phyloP scores from a whole-genome alignment of 2,888 invertebrate species.

The Apeira syringaria region DNA sequence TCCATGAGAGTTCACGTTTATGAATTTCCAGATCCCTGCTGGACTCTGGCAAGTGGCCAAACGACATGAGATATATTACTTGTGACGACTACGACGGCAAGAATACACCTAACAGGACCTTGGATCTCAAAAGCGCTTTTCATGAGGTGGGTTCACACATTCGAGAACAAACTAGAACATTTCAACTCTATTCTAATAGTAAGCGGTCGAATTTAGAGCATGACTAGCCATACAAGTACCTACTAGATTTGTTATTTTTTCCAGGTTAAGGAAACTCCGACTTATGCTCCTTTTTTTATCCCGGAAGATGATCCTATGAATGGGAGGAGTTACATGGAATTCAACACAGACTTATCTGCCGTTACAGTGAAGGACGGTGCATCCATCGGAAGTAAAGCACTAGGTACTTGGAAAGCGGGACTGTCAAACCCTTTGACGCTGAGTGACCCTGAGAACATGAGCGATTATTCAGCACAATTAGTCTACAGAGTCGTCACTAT shows the following conservation, averaged over 20 bases:
- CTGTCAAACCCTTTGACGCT: slow-evolving; percentile 86
- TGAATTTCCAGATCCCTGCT: slow-evolving; percentile 86
- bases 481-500: slow-evolving; percentile 95
- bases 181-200: slow-evolving; percentile 3
- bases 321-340: slow-evolving; percentile 90
- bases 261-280: slow-evolving; percentile 85
- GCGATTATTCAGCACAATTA: slow-evolving; percentile 90
- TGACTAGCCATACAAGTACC: slow-evolving; percentile 3
- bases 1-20: slow-evolving; percentile 68
- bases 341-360: slow-evolving; percentile 88
- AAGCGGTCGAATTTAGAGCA: slow-evolving; percentile 18
- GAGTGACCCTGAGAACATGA: slow-evolving; percentile 86
- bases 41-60: slow-evolving; percentile 89
- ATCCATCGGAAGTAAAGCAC: slow-evolving; percentile 86
- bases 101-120: slow-evolving; percentile 88
- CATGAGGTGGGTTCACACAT: slow-evolving; percentile 81
- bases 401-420: slow-evolving; percentile 92
- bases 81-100: slow-evolving; percentile 92
- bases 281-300: slow-evolving; percentile 87
- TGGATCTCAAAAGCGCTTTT: slow-evolving; percentile 88
- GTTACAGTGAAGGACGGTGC: slow-evolving; percentile 89
- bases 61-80: slow-evolving; percentile 87
- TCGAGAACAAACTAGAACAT: slow-evolving; percentile 16
- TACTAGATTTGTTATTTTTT: slow-evolving; percentile 19
- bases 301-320: slow-evolving; percentile 85